Percentiles rank a stretch among this genome's conserved stretches.
Conservation (phyloP, 35 echinoderm and acorn worm genomes). For the Apostichopus californicus region DNA sequence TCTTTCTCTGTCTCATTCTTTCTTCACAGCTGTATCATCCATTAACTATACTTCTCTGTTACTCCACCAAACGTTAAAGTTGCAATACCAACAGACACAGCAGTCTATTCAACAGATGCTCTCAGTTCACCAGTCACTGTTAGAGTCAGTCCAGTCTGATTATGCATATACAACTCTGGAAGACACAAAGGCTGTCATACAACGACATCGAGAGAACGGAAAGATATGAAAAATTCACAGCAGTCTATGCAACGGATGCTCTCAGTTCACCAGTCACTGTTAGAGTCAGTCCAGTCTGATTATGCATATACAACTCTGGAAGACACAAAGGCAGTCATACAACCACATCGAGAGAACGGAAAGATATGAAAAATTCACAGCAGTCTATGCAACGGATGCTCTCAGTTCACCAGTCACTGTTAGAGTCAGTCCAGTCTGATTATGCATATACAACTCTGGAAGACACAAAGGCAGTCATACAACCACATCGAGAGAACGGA, state of each 20-base stretch:
- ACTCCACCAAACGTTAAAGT: constrained; percentile 50
- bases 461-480: constrained; percentile 40
- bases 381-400: constrained; percentile 39
- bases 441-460: constrained; percentile 36
- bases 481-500: constrained; percentile 8
- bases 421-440: constrained; percentile 42
- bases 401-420: constrained; percentile 37
- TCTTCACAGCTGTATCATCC: constrained; percentile 17
- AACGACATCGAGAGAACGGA: constrained; percentile 11
- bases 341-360: constrained; percentile 9
- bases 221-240: constrained; percentile 19
- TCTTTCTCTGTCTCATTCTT: background rate
- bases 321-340: constrained; percentile 38
- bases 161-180: constrained; percentile 32
- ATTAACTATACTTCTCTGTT: constrained; percentile 22
- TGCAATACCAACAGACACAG: constrained; percentile 45
- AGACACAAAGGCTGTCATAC: constrained; percentile 38
- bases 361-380: background rate
- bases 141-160: constrained; percentile 39
- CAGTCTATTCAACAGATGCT: constrained; percentile 38
- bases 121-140: constrained; percentile 38
- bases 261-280: constrained; percentile 38
- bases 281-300: constrained; percentile 39
- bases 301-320: constrained; percentile 32
- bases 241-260: constrained; percentile 39